phyloP scores from a whole-genome alignment of 2,888 invertebrate species.

The Pristionchus arcanus region DNA sequence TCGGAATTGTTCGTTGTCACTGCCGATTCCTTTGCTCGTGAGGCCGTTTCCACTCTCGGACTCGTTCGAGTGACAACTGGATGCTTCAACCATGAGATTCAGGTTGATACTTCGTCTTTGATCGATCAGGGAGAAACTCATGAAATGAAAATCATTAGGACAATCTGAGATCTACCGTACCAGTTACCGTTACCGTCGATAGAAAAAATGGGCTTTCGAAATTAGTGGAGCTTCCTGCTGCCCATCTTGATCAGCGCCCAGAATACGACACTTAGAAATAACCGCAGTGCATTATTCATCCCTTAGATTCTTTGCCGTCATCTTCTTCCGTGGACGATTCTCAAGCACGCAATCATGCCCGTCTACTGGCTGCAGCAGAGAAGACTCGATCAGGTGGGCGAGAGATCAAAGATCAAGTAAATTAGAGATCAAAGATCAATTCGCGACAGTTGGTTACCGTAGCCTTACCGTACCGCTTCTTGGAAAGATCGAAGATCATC shows the following conservation, averaged over 20 bases:
- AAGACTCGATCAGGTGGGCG: slow-evolving; percentile 62
- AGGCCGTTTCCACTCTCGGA: slow-evolving; percentile 75
- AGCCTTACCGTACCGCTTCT: neutral
- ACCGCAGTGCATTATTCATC: neutral
- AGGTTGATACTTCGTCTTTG: slow-evolving; percentile 57
- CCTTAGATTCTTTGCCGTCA: slow-evolving; percentile 73
- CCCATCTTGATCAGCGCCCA: no score
- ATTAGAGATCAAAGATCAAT: neutral
- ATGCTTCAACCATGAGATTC: slow-evolving; percentile 78
- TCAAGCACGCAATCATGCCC: slow-evolving; percentile 77
- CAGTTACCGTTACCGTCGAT: neutral
- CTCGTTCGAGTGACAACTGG: slow-evolving; percentile 72
- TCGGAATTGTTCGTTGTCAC: slow-evolving; percentile 76
- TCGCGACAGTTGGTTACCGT: neutral
- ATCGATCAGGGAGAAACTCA: no score
- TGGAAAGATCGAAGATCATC: slow-evolving; percentile 9
- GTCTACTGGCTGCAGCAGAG: slow-evolving; percentile 74
- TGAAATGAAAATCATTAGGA: neutral
- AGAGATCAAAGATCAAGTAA: neutral
- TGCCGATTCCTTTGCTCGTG: slow-evolving; percentile 73
- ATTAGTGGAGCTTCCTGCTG: no score
- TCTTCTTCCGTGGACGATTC: slow-evolving; percentile 75
- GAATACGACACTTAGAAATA: no score
- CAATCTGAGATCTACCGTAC: neutral
- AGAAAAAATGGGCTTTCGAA: no score